These are phyloP conservation scores for Pitangus sulphuratus DNA, from an alignment of 2,797 vertebrate genomes.

Conservation along the genomic window DNA sequence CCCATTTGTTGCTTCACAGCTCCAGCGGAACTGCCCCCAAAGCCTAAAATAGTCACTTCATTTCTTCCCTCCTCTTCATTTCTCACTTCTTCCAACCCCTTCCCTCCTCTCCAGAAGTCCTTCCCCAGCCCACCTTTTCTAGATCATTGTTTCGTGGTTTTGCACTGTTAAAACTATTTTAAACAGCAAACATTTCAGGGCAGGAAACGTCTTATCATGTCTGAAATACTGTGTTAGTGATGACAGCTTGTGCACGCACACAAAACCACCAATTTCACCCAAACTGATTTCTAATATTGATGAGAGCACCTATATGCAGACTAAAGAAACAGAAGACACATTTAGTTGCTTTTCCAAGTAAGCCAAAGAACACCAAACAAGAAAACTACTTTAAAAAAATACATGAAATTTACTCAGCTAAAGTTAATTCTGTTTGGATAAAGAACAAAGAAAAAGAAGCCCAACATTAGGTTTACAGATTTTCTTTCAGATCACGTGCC, in stretches of 20 bases:
- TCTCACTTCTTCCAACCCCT: background rate
- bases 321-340: background rate
- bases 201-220: background rate
- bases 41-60: conserved; percentile 25
- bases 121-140: background rate
- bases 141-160: background rate
- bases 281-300: background rate
- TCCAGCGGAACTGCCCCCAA: background rate
- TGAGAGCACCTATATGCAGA: background rate
- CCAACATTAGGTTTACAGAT: background rate
- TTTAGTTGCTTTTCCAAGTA: conserved; percentile 1
- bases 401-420: background rate
- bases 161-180: background rate
- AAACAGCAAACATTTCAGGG: background rate
- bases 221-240: background rate
- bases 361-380: background rate
- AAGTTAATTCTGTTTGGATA: background rate
- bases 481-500: background rate
- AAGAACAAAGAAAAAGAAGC: background rate
- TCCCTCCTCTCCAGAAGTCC: background rate
- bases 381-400: background rate
- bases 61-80: conserved; percentile 3
- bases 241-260: background rate
- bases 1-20: conserved; percentile 53
- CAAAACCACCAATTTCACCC: background rate